These are phyloP conservation scores for Oryzias woworae DNA, from an alignment of 2,113 vertebrate species.

Conservation along the genomic window DNA sequence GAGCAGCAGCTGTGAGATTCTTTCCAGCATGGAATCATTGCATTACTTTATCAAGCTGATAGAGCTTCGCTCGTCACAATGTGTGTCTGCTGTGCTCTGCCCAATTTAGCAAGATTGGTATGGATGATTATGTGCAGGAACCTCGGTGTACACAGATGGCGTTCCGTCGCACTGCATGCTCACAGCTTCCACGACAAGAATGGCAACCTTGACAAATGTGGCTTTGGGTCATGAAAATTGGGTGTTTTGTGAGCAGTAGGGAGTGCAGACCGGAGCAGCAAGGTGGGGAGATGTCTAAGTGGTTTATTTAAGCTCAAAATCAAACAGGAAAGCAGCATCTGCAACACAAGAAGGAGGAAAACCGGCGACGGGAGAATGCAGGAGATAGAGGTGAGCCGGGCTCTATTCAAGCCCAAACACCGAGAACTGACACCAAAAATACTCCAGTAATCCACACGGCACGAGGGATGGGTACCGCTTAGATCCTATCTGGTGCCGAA, in stretches of 20 bases:
- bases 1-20: slow-evolving; percentile 53
- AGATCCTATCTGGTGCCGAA: too few species aligned
- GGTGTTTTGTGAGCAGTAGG: not conserved
- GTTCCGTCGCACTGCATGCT: not conserved
- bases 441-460: too few species aligned
- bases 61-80: slow-evolving; percentile 32
- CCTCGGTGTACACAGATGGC: slow-evolving; percentile 40
- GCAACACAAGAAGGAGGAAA: not conserved
- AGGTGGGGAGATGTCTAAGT: not conserved
- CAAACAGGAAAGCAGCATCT: not conserved
- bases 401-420: too few species aligned
- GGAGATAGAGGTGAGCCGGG: too few species aligned
- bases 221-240: not conserved
- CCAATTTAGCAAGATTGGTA: slow-evolving; percentile 55
- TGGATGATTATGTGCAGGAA: slow-evolving; percentile 31
- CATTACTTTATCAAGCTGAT: slow-evolving; percentile 39
- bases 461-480: too few species aligned
- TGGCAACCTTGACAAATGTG: not conserved
- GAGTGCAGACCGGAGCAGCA: too few species aligned
- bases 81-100: slow-evolving; percentile 37
- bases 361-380: too few species aligned
- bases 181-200: not conserved
- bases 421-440: too few species aligned
- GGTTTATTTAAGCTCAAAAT: not conserved
- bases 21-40: slow-evolving; percentile 39